phyloP scores from a whole-genome alignment of 2,797 vertebrate species.

The Halcyon badia region DNA sequence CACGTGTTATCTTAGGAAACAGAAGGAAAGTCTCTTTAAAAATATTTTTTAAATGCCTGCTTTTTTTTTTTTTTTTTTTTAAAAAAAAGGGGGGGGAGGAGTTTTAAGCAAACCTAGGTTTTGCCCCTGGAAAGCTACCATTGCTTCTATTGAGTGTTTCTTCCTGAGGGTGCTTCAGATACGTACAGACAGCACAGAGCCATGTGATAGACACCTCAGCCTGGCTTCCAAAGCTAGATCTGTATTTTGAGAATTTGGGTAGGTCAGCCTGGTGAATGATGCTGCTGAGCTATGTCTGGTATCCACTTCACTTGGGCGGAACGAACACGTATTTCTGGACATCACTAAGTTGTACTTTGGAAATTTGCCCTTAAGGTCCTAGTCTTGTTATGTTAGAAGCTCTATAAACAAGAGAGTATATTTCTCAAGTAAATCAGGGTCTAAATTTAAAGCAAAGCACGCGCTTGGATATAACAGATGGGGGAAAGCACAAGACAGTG shows the following conservation, averaged over 20 bases:
- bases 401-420: not conserved
- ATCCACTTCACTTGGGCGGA: not conserved
- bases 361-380: not conserved
- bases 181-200: rapidly evolving
- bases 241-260: not conserved
- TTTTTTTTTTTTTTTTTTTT: not conserved
- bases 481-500: conserved; percentile 13
- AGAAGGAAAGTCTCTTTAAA: not conserved
- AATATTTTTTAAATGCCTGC: too few relatives aligned
- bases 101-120: not conserved
- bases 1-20: not conserved
- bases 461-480: not conserved
- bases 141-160: not conserved
- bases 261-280: not conserved
- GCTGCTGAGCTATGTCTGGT: not conserved
- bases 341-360: not conserved
- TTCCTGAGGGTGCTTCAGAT: not conserved
- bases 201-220: not conserved
- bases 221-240: not conserved
- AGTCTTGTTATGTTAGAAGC: not conserved
- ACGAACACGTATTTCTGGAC: rapidly evolving
- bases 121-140: not conserved
- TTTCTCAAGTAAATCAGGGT: not conserved
- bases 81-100: too few relatives aligned
- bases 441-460: conserved; percentile 22